phyloP scores from a whole-genome alignment of 2,888 invertebrate species.

The Amiota communis region DNA sequence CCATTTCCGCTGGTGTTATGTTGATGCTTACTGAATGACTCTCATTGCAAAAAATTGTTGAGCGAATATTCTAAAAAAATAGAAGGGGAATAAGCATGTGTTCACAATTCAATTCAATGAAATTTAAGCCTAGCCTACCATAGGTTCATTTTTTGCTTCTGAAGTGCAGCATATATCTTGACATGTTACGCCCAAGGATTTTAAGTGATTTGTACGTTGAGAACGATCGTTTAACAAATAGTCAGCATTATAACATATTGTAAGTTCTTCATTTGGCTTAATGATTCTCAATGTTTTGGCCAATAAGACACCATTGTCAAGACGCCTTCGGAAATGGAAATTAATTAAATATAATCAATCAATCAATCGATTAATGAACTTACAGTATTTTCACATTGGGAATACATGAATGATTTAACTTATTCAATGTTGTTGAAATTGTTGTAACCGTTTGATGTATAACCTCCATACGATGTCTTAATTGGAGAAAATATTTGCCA shows the following conservation, averaged over 20 bases:
- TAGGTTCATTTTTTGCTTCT: constrained; percentile 30
- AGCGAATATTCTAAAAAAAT: constrained; percentile 41
- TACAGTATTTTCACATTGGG: constrained; percentile 51
- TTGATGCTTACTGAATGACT: constrained; percentile 26
- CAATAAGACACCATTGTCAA: not conserved
- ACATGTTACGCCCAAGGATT: constrained; percentile 33
- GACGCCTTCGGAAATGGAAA: not conserved
- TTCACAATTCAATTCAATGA: constrained; percentile 20
- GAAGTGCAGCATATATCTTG: constrained; percentile 37
- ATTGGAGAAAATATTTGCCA: not conserved
- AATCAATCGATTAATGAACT: constrained; percentile 24
- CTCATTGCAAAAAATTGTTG: constrained; percentile 44
- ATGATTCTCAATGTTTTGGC: not conserved
- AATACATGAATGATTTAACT: constrained; percentile 46
- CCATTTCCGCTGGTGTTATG: constrained; percentile 43
- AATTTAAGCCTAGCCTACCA: constrained; percentile 38
- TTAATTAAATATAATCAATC: not conserved
- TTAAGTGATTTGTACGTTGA: constrained; percentile 32
- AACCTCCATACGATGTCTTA: not conserved
- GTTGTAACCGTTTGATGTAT: not conserved
- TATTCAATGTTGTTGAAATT: constrained; percentile 38
- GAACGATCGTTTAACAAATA: constrained; percentile 26
- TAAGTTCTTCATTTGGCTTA: constrained; percentile 12
- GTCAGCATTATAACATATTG: constrained; percentile 43
- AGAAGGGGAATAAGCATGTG: not conserved